Percentiles rank a stretch among this genome's conserved stretches.
phyloP scores from a whole-genome alignment of 2,113 vertebrate species.

The Pundamilia nyererei region DNA sequence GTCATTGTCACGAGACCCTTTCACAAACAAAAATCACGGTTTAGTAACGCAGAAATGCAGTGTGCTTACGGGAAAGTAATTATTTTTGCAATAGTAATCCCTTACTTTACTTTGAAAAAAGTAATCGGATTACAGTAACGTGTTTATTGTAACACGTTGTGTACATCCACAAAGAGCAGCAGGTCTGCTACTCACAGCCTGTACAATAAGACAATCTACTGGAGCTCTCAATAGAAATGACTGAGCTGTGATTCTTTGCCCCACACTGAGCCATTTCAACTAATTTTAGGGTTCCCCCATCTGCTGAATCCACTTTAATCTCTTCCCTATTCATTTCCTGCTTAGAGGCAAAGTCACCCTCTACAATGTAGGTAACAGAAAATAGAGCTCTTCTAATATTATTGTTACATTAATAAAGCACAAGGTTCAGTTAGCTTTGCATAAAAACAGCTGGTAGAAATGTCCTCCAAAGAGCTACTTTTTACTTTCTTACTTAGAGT shows the following conservation, averaged over 20 bases:
- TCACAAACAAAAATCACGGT: neutral
- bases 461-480: neutral
- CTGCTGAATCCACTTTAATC: neutral
- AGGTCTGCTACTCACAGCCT: neutral
- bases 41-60: neutral
- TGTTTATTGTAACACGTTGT: neutral
- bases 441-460: neutral
- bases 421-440: neutral
- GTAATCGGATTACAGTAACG: neutral
- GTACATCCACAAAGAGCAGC: neutral
- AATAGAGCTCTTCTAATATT: neutral
- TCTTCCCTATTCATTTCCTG: neutral
- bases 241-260: neutral
- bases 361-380: neutral
- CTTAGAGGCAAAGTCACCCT: neutral
- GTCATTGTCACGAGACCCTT: neutral
- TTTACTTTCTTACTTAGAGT: neutral
- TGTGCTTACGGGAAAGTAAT: neutral
- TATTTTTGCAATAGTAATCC: neutral
- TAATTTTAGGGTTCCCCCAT: neutral
- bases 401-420: neutral
- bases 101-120: neutral
- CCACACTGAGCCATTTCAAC: neutral
- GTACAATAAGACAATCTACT: neutral
- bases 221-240: neutral